These are phyloP conservation scores for Rhorus exstirpatorius DNA, from an alignment of 2,888 invertebrate genomes.

Conservation along the genomic window DNA sequence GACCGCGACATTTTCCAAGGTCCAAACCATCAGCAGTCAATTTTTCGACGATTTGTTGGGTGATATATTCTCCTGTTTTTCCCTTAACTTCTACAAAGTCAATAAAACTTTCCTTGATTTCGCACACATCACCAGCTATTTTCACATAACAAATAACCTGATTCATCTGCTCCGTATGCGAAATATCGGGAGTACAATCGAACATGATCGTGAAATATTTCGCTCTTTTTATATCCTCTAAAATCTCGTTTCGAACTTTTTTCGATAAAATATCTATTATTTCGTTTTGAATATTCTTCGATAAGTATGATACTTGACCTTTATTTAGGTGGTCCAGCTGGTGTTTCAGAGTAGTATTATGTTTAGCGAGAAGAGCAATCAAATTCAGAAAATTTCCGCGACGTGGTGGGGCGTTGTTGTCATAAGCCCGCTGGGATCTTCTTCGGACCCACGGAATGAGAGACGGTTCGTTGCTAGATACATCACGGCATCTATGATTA, in stretches of 20 bases:
- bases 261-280: slow-evolving; percentile 52
- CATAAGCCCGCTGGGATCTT: too few relatives aligned
- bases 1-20: slow-evolving; percentile 34
- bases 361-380: too few relatives aligned
- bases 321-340: neutral
- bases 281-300: slow-evolving; percentile 66
- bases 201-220: slow-evolving; percentile 75
- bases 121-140: slow-evolving; percentile 60
- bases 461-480: too few relatives aligned
- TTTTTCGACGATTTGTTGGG: slow-evolving; percentile 62
- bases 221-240: slow-evolving; percentile 48
- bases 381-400: too few relatives aligned
- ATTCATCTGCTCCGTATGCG: slow-evolving; percentile 73
- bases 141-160: slow-evolving; percentile 73
- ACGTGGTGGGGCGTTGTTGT: too few relatives aligned
- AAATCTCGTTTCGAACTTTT: slow-evolving; percentile 58
- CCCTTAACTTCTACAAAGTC: slow-evolving; percentile 64
- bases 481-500: too few relatives aligned
- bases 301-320: slow-evolving; percentile 52
- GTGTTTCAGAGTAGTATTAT: too few relatives aligned
- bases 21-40: slow-evolving; percentile 59
- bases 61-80: slow-evolving; percentile 67
- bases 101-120: slow-evolving; percentile 69
- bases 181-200: slow-evolving; percentile 75
- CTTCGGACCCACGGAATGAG: too few relatives aligned